phyloP scores from a whole-genome alignment of 2,113 vertebrate species.

The Tamias sibiricus region DNA sequence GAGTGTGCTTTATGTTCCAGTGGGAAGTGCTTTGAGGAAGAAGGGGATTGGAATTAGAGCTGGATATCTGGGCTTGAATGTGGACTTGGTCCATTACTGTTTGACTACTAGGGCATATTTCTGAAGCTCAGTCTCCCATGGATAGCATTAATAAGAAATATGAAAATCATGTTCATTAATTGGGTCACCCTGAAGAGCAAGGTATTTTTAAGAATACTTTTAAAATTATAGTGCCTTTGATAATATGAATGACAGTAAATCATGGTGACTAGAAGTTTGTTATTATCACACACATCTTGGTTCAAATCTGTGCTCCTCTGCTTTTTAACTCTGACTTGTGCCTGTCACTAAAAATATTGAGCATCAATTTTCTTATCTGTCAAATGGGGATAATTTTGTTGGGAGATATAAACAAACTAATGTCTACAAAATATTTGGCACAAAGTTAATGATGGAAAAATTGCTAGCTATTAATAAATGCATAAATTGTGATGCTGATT shows the following conservation, averaged over 20 bases:
- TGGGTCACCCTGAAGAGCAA: background rate
- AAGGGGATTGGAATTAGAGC: background rate
- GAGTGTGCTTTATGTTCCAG: background rate
- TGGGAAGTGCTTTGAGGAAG: background rate
- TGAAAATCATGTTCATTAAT: background rate
- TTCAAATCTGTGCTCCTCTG: background rate
- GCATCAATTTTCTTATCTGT: background rate
- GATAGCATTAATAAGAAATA: background rate
- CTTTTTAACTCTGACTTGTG: background rate
- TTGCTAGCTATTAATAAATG: background rate
- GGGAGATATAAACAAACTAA: background rate
- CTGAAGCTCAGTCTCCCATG: background rate
- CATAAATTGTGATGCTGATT: background rate
- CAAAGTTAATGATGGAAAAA: background rate
- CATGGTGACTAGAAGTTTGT: background rate
- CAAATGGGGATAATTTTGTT: background rate
- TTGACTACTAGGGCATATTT: background rate
- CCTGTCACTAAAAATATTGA: background rate
- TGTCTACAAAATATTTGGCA: background rate
- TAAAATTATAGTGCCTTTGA: background rate
- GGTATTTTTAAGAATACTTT: background rate
- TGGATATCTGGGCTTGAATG: background rate
- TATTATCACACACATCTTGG: background rate
- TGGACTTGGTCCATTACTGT: background rate
- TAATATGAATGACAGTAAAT: background rate